Conservation (phyloP, 2,888 invertebrate species). For the Alloplasta piceator region DNA sequence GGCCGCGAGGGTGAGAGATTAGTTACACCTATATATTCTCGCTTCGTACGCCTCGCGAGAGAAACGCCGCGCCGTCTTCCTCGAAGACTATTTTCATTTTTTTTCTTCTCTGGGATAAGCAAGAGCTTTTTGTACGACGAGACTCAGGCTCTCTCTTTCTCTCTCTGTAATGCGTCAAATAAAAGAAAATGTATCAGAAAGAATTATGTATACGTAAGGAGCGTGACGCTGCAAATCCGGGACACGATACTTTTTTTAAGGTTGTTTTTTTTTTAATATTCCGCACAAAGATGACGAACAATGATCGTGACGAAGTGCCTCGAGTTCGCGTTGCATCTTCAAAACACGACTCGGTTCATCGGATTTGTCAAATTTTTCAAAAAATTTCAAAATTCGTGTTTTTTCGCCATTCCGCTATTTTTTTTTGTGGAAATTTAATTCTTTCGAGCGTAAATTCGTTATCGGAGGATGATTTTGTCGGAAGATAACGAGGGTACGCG, state of each 20-base stretch:
- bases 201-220: constrained; percentile 14
- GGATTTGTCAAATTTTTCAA: too few species aligned
- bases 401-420: too few species aligned
- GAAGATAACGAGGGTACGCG: too few species aligned
- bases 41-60: constrained; percentile 8
- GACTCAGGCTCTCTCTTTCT: constrained; percentile 12
- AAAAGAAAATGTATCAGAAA: constrained; percentile 50
- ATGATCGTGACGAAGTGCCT: constrained; percentile 48
- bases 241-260: too few species aligned
- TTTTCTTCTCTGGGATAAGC: background rate
- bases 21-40: constrained; percentile 39
- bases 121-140: constrained; percentile 25
- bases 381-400: too few species aligned
- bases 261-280: background rate
- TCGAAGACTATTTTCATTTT: constrained; percentile 57
- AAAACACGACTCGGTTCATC: too few species aligned
- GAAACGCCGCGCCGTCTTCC: constrained; percentile 20
- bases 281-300: constrained; percentile 25
- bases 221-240: constrained; percentile 3
- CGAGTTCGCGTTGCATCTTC: background rate
- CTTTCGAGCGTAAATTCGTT: too few species aligned
- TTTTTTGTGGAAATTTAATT: too few species aligned
- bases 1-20: constrained; percentile 39
- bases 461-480: too few species aligned
- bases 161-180: constrained; percentile 55